Conservation (phyloP, 2,797 vertebrate genomes). For the Falco cherrug region DNA sequence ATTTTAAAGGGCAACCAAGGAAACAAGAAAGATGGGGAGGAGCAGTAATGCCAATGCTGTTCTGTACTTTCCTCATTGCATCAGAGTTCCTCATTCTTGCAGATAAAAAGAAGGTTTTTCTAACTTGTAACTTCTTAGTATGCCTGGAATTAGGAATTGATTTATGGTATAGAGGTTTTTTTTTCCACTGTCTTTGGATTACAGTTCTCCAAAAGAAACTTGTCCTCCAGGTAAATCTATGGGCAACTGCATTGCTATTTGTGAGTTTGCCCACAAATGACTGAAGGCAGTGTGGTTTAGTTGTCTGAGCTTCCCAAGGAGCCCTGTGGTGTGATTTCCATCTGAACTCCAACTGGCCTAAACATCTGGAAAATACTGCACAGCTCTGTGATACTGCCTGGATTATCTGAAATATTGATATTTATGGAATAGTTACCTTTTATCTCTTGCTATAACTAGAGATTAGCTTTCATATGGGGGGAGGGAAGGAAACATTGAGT, state of each 20-base stretch:
- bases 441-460: not conserved
- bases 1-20: not conserved
- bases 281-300: not conserved
- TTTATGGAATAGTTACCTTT: not conserved
- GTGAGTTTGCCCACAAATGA: not conserved
- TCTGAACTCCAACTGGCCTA: not conserved
- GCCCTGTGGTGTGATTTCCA: not conserved
- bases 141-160: not conserved
- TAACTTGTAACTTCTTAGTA: not conserved
- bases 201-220: not conserved
- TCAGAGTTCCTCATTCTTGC: not conserved
- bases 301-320: not conserved
- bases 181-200: not conserved
- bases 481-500: not conserved
- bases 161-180: not conserved
- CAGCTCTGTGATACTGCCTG: too few species aligned
- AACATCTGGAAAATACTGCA: not conserved
- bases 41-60: not conserved
- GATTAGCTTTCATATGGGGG: not conserved
- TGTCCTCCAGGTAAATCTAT: not conserved
- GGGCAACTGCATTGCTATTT: not conserved
- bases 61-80: not conserved
- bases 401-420: not conserved
- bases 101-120: not conserved
- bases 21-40: not conserved